phyloP scores from a whole-genome alignment of 2,113 vertebrate genomes.

The Oreamnos americanus region DNA sequence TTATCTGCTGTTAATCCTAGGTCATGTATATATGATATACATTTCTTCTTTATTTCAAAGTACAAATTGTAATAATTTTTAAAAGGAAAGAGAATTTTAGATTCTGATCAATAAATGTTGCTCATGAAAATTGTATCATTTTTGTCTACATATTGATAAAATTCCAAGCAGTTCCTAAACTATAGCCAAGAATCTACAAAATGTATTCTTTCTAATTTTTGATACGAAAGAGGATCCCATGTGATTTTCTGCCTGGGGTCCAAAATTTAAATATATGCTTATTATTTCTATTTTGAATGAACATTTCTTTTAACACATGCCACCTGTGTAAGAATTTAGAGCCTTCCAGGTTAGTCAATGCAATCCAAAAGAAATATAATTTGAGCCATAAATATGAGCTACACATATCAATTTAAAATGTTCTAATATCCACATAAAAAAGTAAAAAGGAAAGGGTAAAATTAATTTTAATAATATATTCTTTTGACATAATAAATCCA shows the following conservation, averaged over 20 bases:
- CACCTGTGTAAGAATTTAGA: neutral
- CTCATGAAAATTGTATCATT: neutral
- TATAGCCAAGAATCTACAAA: neutral
- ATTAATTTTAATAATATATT: neutral
- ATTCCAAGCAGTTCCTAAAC: neutral
- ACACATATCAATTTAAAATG: neutral
- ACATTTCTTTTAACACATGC: neutral
- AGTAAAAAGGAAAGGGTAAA: neutral
- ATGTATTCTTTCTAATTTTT: neutral
- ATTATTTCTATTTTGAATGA: neutral
- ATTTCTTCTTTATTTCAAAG: neutral
- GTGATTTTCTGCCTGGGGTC: neutral
- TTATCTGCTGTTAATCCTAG: neutral
- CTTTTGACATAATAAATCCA: neutral
- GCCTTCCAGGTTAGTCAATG: neutral
- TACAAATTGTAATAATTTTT: neutral
- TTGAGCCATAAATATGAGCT: neutral
- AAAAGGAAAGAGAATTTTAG: conserved; percentile 8
- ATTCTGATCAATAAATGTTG: neutral
- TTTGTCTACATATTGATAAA: neutral
- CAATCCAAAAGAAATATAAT: neutral
- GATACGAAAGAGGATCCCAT: neutral
- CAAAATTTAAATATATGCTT: neutral
- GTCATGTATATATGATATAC: neutral
- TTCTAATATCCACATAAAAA: neutral